Percentiles rank a stretch among this genome's conserved stretches.
These are phyloP conservation scores for Helicolenus hilgendorfi DNA, from an alignment of 2,797 vertebrate genomes.

Conservation along the genomic window DNA sequence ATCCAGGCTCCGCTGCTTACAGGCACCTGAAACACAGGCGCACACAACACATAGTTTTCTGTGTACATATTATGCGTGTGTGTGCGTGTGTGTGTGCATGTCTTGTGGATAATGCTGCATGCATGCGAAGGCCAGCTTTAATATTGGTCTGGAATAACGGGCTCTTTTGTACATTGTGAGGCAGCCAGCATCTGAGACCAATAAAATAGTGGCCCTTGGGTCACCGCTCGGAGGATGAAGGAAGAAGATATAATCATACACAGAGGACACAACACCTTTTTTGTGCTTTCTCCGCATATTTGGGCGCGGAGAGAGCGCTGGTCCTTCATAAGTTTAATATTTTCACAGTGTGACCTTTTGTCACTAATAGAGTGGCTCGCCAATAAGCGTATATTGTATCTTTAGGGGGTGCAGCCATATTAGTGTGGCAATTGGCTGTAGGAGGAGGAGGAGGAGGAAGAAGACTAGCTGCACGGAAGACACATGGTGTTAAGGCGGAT, in stretches of 20 bases:
- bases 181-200: slow-evolving; percentile 92
- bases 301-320: slow-evolving; percentile 82
- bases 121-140: slow-evolving; percentile 87
- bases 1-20: slow-evolving; percentile 53
- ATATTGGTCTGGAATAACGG: slow-evolving; percentile 91
- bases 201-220: slow-evolving; percentile 92
- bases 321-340: slow-evolving; percentile 93
- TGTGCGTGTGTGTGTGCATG: slow-evolving; percentile 53
- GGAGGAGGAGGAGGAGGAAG: slow-evolving; percentile 66
- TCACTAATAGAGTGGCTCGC: slow-evolving; percentile 92
- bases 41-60: slow-evolving; percentile 55
- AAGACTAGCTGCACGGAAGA: slow-evolving; percentile 73
- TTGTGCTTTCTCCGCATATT: slow-evolving; percentile 92
- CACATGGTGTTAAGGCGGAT: slow-evolving; percentile 79
- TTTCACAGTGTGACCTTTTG: slow-evolving; percentile 93
- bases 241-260: slow-evolving; percentile 93
- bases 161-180: slow-evolving; percentile 93
- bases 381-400: slow-evolving; percentile 93
- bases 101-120: slow-evolving; percentile 82
- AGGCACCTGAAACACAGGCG: slow-evolving; percentile 43
- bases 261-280: slow-evolving; percentile 92
- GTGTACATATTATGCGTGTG: slow-evolving; percentile 44
- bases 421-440: slow-evolving; percentile 78
- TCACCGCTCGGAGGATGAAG: slow-evolving; percentile 90
- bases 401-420: slow-evolving; percentile 90